Base-by-base conservation (phyloP, 2,888 invertebrate species). In the Micoletzkya japonica region DNA sequence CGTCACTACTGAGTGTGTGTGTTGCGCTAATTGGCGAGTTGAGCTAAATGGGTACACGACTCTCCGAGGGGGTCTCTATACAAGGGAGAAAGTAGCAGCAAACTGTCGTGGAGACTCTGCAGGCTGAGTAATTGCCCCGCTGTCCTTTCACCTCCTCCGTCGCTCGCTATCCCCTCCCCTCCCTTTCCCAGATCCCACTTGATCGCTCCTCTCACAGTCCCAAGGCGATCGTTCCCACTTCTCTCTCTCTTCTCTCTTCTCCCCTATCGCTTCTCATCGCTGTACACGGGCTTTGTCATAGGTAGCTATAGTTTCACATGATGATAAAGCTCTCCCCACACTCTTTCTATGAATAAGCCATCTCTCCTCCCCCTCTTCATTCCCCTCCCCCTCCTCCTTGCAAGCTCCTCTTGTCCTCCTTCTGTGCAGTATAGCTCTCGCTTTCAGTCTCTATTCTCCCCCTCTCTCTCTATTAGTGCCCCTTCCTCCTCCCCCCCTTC, bases 141-240 rank as follows among this genome's bases (percentile, higher is more conserved):
- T 63, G n/a, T 34, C 63, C 26, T 24, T 14, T n/a, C 24, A 7
- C 61, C 34, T 24, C 32, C 50, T 39, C 59, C 39, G 7, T 7
- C 59, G 44, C 44, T 6, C 17, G 37, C 60, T n/a, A 17, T 50
- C 32, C 7, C 17, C 44, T 14, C 32, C 20, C 26, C 32, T 37
- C 44, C 59, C 24, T n/a, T 44, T 24, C 24, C 63, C 32, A 39
- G 39, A 59, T 59, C 59, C 59, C 59, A 59, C 44, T 59, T 39
- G 44, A 39, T 59, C 59, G 59, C 59, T 39, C 59, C 6, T 39
- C 44, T 39, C 59, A 59, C 59, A n/a, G n/a, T 39, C 59, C 59
- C 44, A 39, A 59, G 59, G 37, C 44, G 60, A 32, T 44, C 44
- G 39, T 44, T 60, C 60, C 20, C 34, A 20, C 17, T 28, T 28